phyloP scores from a whole-genome alignment of 2,888 invertebrate species.

The Sceliomorpha sp. region DNA sequence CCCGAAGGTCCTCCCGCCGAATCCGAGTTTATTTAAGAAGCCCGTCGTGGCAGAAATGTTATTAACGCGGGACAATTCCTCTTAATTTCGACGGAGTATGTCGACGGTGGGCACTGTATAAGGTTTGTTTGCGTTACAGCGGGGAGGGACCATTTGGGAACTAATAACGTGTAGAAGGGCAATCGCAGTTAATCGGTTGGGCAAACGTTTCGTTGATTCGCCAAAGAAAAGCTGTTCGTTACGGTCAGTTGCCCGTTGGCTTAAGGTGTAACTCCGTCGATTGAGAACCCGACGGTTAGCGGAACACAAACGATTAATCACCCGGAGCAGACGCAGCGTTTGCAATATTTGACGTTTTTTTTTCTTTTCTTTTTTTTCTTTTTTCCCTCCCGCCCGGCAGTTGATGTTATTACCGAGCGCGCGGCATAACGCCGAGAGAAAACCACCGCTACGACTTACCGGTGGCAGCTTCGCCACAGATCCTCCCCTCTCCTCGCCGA shows the following conservation, averaged over 20 bases:
- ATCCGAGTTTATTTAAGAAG: no score
- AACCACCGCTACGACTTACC: constrained; percentile 11
- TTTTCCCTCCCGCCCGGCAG: neutral
- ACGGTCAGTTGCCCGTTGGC: constrained; percentile 35
- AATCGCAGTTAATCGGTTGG: constrained; percentile 38
- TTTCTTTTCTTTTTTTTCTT: neutral
- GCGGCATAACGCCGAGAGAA: constrained; percentile 9
- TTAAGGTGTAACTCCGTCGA: constrained; percentile 46
- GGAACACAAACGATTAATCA: constrained; percentile 46
- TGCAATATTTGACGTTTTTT: constrained; percentile 42
- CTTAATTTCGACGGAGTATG: constrained; percentile 19
- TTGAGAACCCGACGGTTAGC: constrained; percentile 41
- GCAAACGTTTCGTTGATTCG: constrained; percentile 46
- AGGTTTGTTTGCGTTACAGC: constrained; percentile 37
- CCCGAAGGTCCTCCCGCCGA: no score
- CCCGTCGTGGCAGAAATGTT: constrained; percentile 7
- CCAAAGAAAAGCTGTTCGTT: constrained; percentile 48
- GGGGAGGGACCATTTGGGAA: constrained; percentile 39
- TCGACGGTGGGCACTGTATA: constrained; percentile 24
- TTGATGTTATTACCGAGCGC: constrained; percentile 3
- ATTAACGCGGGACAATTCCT: constrained; percentile 9
- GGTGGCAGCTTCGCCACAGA: constrained; percentile 4
- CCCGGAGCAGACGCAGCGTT: constrained; percentile 35
- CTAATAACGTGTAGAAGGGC: constrained; percentile 49
- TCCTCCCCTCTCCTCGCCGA: constrained; percentile 4